Evolutionary conservation across 2,113 vertebrate species (phyloP).

Genomic region (Pterocles burchelli): DNA sequence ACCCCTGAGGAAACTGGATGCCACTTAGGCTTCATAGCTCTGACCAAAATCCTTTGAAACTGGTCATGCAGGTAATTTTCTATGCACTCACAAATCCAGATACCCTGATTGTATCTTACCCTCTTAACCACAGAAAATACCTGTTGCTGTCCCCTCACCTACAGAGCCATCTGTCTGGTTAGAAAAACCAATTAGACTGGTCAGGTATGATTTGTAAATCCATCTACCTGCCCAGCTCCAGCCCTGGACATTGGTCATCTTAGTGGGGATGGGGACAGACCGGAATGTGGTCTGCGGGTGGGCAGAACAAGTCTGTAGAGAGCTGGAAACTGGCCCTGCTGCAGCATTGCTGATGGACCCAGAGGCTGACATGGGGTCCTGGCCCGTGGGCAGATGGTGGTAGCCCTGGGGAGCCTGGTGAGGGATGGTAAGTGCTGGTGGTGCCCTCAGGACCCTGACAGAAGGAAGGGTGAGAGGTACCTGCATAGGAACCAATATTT

Average conservation of each 20-base stretch:
- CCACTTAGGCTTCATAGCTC: background rate
- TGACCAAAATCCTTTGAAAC: background rate
- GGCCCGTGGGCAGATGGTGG: too few relatives aligned
- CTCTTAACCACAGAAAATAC: background rate
- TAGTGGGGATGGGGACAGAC: background rate
- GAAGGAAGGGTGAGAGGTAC: background rate
- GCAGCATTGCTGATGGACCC: rapidly evolving
- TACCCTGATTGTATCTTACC: background rate
- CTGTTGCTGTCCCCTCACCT: background rate
- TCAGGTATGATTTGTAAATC: background rate
- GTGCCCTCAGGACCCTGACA: background rate
- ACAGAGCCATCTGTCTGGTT: background rate
- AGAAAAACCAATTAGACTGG: background rate
- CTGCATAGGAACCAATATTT: background rate
- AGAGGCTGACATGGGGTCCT: too few relatives aligned
- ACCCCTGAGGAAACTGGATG: background rate
- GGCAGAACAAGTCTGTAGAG: too few relatives aligned
- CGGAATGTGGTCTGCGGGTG: rapidly evolving
- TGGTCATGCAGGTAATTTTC: background rate
- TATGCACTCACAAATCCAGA: background rate
- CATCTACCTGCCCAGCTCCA: background rate
- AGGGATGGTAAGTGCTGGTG: background rate
- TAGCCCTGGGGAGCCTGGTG: background rate
- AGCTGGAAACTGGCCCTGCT: background rate
- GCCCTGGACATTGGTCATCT: background rate